Conservation (phyloP, 1,140 invertebrate genomes). For the Solenopsis fugax region DNA sequence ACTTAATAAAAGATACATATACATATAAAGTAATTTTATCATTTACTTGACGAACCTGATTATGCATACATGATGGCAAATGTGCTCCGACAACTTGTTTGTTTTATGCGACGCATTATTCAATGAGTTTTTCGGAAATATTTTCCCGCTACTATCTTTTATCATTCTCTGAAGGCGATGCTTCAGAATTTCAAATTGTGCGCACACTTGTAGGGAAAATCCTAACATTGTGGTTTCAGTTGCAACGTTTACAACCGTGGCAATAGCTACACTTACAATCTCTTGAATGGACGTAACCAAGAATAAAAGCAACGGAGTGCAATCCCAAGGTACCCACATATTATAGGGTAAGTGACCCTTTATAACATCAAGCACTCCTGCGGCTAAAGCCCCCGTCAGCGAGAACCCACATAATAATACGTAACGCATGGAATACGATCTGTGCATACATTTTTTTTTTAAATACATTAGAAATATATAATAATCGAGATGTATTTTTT, state of each 20-base stretch:
- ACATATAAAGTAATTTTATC: slow-evolving; percentile 1
- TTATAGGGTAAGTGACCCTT: slow-evolving; percentile 35
- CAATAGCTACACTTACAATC: background rate
- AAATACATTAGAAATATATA: slow-evolving; percentile 21
- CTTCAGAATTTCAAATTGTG: slow-evolving; percentile 47
- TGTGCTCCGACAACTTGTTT: background rate
- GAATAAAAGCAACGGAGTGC: background rate
- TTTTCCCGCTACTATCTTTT: background rate
- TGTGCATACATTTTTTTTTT: slow-evolving; percentile 14
- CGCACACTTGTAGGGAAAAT: slow-evolving; percentile 41
- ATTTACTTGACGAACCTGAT: slow-evolving; percentile 42
- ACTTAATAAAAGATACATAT: background rate
- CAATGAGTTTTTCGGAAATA: background rate
- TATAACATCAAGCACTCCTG: background rate
- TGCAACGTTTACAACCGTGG: slow-evolving; percentile 20
- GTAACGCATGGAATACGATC: slow-evolving; percentile 41
- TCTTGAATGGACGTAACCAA: slow-evolving; percentile 30
- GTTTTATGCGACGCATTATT: background rate
- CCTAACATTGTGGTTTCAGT: slow-evolving; percentile 45
- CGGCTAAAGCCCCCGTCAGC: background rate
- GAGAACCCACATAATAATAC: slow-evolving; percentile 3
- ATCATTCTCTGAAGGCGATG: slow-evolving; percentile 35
- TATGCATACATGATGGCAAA: slow-evolving; percentile 45
- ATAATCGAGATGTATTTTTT: background rate
- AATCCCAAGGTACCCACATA: slow-evolving; percentile 29